These are phyloP conservation scores for Camelus dromedarius DNA, from an alignment of 2,113 vertebrate species.

Conservation along the genomic window DNA sequence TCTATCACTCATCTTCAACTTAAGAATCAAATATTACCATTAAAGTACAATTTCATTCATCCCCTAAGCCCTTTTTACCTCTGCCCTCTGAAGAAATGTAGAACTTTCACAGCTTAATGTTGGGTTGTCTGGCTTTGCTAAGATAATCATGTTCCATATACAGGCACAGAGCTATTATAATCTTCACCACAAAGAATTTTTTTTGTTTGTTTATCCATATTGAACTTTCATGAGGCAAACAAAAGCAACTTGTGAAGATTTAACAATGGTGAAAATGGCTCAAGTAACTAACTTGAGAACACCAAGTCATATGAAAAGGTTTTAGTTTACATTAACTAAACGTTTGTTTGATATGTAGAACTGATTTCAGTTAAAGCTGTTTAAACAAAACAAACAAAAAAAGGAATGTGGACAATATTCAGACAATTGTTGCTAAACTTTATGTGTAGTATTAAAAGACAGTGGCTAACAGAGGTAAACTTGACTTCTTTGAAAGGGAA, in stretches of 20 bases:
- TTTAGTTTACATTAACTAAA: constrained; percentile 76
- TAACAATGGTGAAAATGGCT: constrained; percentile 77
- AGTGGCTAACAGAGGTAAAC: constrained; percentile 58
- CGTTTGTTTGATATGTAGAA: constrained; percentile 73
- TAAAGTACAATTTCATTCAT: neutral
- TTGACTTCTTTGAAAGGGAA: constrained; percentile 39
- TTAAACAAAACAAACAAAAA: constrained; percentile 68
- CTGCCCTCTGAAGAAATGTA: constrained; percentile 19
- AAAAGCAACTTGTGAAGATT: constrained; percentile 80
- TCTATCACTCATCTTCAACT: constrained; percentile 1
- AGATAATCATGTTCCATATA: constrained; percentile 70
- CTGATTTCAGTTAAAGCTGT: constrained; percentile 73
- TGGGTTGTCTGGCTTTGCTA: constrained; percentile 66
- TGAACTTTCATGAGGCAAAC: constrained; percentile 76
- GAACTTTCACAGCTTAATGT: constrained; percentile 40
- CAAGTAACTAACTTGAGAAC: constrained; percentile 76
- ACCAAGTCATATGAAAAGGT: constrained; percentile 66
- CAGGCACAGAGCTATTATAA: constrained; percentile 77
- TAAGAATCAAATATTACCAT: constrained; percentile 33
- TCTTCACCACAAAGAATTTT: constrained; percentile 80
- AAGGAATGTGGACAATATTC: constrained; percentile 60
- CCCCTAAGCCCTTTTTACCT: constrained; percentile 40
- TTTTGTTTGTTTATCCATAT: constrained; percentile 78
- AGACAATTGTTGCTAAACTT: constrained; percentile 75
- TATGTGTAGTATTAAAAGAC: constrained; percentile 71